Base-by-base conservation (phyloP, 2,797 vertebrate genomes). In the Parauchenoglanis punctatus region DNA sequence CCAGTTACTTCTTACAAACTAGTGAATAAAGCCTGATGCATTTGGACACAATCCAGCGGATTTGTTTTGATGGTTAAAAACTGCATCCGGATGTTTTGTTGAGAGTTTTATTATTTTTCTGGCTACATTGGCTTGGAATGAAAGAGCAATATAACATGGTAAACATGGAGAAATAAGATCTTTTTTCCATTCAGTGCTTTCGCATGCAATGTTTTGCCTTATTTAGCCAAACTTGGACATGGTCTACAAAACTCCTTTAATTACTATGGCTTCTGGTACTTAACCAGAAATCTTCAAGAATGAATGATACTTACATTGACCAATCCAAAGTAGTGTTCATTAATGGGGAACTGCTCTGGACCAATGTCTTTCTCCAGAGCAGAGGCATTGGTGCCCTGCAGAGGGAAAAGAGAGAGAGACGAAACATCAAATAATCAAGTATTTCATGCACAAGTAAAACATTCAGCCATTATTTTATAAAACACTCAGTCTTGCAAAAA, bases 311-410 rank as follows among this genome's bases (percentile, higher is more conserved):
- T 96, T 94, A 97, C 96, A 3, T 97, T 97, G 93, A 97, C 96
- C 96, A 97, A 95, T 93, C 96, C 96, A 83, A 97, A 97, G 95
- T 97, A 97, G 94, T 97, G 96, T 88, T 97, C 96, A 93, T 97
- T 97, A 95, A 97, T 96, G 63, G 96, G 96, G 88, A 97, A 97
- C 90, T 97, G 96, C 96, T 97, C 96, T 91, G 96, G 96, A 93
- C 96, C 96, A 92, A 97, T 97, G 95, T 97, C 96, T 96, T 97
- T 97, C 95, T 96, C 96, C 96, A 97, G 95, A 95, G 96, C 96
- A 91, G 96, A 97, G 96, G 96, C 96, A 97, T 97, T 97, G 95
- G 96, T 96, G 96, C 96, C 96, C 96, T 97, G 86, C 12, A 72
- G 20, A 58, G 28, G 67, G 59, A 89, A 78, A 52, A 83, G 86